Evolutionary conservation across 2,113 vertebrate genomes (phyloP).

Genomic region (Larimichthys polyactis): DNA sequence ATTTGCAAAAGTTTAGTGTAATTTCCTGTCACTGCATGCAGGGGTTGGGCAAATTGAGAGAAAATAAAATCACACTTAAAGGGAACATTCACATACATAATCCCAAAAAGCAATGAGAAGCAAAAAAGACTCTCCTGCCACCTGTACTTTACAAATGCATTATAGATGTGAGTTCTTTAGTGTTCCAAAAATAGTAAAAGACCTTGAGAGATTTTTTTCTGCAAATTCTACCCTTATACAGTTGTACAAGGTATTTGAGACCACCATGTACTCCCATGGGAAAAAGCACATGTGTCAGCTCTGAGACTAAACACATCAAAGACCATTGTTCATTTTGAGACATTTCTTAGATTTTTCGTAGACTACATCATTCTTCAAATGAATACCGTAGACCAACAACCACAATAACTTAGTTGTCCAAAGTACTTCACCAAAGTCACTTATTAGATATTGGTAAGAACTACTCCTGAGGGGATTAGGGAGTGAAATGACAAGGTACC

Average conservation of each 20-base stretch:
- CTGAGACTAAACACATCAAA: conserved; percentile 44
- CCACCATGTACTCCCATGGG: conserved; percentile 19
- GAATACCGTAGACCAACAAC: not conserved
- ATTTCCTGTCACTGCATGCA: conserved; percentile 2
- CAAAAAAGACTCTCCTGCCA: not conserved
- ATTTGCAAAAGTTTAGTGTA: conserved; percentile 2
- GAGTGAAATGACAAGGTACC: conserved; percentile 25
- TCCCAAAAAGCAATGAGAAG: not conserved
- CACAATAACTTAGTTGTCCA: conserved; percentile 24
- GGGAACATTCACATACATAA: not conserved
- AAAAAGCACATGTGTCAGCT: conserved; percentile 20
- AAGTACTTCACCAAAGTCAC: conserved; percentile 8
- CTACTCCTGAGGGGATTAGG: conserved; percentile 42
- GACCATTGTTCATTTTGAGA: conserved; percentile 33
- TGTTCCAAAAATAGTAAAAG: not conserved
- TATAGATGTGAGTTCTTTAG: not conserved
- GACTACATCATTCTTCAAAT: conserved; percentile 31
- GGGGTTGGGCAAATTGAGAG: not conserved
- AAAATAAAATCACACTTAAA: not conserved
- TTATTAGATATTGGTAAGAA: conserved; percentile 24
- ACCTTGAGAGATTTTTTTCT: not conserved
- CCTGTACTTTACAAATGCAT: not conserved
- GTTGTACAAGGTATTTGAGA: conserved; percentile 30
- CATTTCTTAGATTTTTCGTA: conserved; percentile 1
- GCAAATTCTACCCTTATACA: not conserved